A percentile compares a stretch with the other conserved stretches of the same genome.
These are phyloP conservation scores for Bimastos eiseni DNA, from an alignment of 2,888 invertebrate genomes.

Conservation along the genomic window DNA sequence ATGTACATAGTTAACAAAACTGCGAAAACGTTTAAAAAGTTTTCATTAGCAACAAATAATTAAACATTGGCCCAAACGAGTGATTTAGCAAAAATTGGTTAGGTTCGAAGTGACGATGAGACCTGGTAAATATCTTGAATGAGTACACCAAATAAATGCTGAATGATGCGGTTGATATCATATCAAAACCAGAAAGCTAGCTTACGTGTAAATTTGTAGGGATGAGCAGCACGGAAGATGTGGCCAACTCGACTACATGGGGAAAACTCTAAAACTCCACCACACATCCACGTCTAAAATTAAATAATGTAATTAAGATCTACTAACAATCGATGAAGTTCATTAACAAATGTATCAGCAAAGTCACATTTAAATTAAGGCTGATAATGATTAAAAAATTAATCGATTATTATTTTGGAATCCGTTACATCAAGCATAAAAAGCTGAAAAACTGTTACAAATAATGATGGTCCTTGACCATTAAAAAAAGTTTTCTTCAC, in stretches of 20 bases:
- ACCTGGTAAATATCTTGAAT: not conserved
- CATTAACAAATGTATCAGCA: not conserved
- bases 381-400: no score
- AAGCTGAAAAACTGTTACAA: no score
- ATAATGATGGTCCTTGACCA: no score
- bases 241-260: constrained; percentile 95
- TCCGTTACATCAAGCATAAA: no score
- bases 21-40: not conserved
- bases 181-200: not conserved
- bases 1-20: not conserved
- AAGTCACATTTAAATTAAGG: not conserved
- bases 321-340: not conserved
- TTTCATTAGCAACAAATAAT: not conserved
- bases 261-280: constrained; percentile 87
- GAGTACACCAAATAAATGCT: not conserved
- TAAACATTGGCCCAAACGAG: not conserved
- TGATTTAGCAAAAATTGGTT: not conserved
- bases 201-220: constrained; percentile 82
- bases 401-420: no score
- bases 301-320: not conserved
- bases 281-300: constrained; percentile 73
- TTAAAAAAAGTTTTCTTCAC: no score
- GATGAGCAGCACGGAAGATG: constrained; percentile 90
- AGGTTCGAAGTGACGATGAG: not conserved
- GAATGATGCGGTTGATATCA: not conserved